phyloP scores from a whole-genome alignment of 2,888 invertebrate species.

The Anthoptus insignis region DNA sequence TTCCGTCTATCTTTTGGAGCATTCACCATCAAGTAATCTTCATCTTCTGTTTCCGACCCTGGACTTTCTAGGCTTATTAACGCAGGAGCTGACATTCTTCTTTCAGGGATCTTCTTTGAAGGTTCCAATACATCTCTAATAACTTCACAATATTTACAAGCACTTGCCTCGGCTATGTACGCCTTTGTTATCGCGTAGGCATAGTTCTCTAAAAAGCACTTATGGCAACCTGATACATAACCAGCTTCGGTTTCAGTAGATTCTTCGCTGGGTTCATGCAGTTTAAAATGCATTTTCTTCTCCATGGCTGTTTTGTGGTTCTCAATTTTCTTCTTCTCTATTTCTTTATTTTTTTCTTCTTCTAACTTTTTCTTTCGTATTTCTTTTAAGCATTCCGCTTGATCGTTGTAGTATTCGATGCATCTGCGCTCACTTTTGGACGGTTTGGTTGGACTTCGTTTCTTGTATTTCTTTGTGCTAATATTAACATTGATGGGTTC shows the following conservation, averaged over 20 bases:
- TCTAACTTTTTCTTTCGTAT: constrained; percentile 72
- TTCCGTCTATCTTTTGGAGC: constrained; percentile 79
- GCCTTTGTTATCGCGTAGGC: constrained; percentile 80
- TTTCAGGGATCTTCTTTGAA: constrained; percentile 71
- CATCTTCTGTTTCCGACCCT: constrained; percentile 77
- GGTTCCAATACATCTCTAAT: constrained; percentile 79
- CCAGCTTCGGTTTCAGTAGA: constrained; percentile 74
- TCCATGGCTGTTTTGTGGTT: constrained; percentile 69
- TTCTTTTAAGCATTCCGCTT: constrained; percentile 87
- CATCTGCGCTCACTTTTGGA: constrained; percentile 72
- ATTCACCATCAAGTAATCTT: constrained; percentile 80
- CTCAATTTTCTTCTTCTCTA: constrained; percentile 70
- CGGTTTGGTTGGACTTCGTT: constrained; percentile 76
- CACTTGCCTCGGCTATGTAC: constrained; percentile 73
- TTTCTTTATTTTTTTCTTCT: constrained; percentile 74
- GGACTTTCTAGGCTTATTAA: constrained; percentile 78
- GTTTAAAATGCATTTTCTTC: constrained; percentile 66
- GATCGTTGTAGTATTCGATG: constrained; percentile 89
- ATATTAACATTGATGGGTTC: constrained; percentile 79
- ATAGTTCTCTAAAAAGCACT: constrained; percentile 83
- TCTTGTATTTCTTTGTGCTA: constrained; percentile 65
- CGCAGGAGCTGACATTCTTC: constrained; percentile 87
- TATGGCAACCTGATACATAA: constrained; percentile 79
- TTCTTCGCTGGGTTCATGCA: constrained; percentile 76
- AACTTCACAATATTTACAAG: constrained; percentile 83